Conservation (phyloP, 2,888 invertebrate genomes). For the Gastracanthus pulcherrimus region DNA sequence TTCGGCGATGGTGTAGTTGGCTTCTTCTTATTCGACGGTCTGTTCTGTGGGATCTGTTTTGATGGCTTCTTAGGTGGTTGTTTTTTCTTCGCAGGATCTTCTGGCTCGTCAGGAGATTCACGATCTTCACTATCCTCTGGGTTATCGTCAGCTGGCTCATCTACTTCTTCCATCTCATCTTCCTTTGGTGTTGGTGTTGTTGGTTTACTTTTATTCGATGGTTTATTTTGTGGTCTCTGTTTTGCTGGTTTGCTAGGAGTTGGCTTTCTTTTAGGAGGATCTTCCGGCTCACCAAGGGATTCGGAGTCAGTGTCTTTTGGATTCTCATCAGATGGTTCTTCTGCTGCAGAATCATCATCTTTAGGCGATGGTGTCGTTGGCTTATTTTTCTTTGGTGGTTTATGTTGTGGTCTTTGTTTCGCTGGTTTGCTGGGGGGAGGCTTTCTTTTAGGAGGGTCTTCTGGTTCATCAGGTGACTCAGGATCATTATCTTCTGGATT, state of each 20-base stretch:
- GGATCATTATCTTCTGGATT: slow-evolving; percentile 3
- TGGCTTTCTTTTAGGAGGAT: neutral
- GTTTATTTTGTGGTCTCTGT: slow-evolving; percentile 12
- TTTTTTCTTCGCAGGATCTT: neutral
- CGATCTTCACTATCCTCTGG: neutral
- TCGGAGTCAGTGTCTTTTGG: neutral
- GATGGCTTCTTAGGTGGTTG: neutral
- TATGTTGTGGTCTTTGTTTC: neutral
- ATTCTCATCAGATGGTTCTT: slow-evolving; percentile 18
- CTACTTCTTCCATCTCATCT: neutral
- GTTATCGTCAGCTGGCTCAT: neutral
- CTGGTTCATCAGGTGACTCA: slow-evolving; percentile 25
- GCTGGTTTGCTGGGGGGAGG: neutral
- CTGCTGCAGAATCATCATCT: slow-evolving; percentile 16
- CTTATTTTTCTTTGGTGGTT: slow-evolving; percentile 12
- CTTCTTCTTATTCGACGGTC: neutral
- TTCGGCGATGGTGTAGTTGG: slow-evolving; percentile 17
- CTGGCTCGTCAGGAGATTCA: neutral
- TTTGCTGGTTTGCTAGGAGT: neutral
- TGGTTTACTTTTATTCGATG: neutral
- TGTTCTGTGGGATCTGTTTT: neutral
- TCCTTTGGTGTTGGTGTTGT: neutral
- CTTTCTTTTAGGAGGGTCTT: slow-evolving; percentile 9
- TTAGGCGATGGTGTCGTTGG: slow-evolving; percentile 16
- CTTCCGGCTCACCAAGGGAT: neutral